These are phyloP conservation scores for Cyanocitta stelleri DNA, from an alignment of 2,113 vertebrate genomes.

Conservation along the genomic window DNA sequence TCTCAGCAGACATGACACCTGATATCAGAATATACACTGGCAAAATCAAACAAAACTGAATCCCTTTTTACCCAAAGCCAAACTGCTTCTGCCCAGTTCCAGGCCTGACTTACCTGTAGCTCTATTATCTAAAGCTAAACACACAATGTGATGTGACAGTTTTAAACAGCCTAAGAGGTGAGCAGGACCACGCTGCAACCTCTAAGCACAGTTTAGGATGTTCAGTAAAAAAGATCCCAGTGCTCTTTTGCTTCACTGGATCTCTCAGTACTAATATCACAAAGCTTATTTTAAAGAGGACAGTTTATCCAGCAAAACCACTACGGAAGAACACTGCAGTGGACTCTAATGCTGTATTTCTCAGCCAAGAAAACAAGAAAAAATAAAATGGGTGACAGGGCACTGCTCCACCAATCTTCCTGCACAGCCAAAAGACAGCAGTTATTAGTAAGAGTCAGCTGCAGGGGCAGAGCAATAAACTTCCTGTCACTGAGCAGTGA, in stretches of 20 bases:
- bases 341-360: not conserved
- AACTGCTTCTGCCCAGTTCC: not conserved
- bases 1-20: not conserved
- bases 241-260: not conserved
- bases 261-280: not conserved
- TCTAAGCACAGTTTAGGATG: not conserved
- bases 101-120: not conserved
- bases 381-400: not conserved
- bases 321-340: not conserved
- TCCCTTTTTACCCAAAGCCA: not conserved
- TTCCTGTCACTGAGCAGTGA: not conserved
- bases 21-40: not conserved
- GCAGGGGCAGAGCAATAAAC: not conserved
- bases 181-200: not conserved
- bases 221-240: not conserved
- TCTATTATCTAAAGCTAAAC: not conserved
- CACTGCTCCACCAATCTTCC: not conserved
- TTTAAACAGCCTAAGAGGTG: not conserved
- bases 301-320: not conserved
- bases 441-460: not conserved
- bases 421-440: not conserved
- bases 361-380: not conserved
- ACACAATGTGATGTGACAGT: not conserved
- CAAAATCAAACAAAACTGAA: not conserved
- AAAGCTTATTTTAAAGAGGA: not conserved